phyloP scores from a whole-genome alignment of 2,888 invertebrate species.

The Nomada fabriciana region DNA sequence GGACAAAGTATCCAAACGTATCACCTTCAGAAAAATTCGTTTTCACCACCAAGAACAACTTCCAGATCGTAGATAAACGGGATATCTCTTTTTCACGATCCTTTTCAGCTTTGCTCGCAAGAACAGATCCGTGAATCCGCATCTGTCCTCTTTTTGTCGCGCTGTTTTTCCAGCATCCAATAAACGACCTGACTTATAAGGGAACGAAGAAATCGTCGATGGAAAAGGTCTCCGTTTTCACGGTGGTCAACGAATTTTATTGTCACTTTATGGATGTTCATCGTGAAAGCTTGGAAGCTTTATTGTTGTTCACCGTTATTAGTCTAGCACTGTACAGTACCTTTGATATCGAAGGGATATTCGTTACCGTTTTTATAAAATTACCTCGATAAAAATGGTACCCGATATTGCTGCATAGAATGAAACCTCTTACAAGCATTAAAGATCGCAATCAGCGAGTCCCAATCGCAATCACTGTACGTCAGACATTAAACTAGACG shows the following conservation, averaged over 20 bases:
- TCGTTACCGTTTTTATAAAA: not conserved
- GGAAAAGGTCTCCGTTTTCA: not conserved
- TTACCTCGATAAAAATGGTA: not conserved
- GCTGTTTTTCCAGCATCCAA: not conserved
- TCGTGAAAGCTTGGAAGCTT: not conserved
- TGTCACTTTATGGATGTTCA: not conserved
- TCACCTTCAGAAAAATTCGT: too few relatives aligned
- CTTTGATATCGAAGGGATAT: not conserved
- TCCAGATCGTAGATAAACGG: conserved; percentile 30
- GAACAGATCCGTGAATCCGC: not conserved
- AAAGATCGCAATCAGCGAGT: not conserved
- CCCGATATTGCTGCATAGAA: too few relatives aligned
- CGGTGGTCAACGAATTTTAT: conserved; percentile 10
- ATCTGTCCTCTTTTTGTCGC: not conserved
- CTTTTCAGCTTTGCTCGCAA: conserved; percentile 3
- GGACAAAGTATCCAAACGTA: not conserved
- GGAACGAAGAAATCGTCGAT: not conserved
- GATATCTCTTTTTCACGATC: conserved; percentile 42
- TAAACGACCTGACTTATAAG: not conserved
- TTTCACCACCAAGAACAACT: conserved; percentile 1
- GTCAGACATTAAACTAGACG: not conserved
- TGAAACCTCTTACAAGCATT: too few relatives aligned
- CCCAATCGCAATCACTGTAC: not conserved
- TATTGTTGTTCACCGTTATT: not conserved
- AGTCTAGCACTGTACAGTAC: not conserved